Conservation (phyloP, 2,113 vertebrate genomes). For the Trachemys scripta region DNA sequence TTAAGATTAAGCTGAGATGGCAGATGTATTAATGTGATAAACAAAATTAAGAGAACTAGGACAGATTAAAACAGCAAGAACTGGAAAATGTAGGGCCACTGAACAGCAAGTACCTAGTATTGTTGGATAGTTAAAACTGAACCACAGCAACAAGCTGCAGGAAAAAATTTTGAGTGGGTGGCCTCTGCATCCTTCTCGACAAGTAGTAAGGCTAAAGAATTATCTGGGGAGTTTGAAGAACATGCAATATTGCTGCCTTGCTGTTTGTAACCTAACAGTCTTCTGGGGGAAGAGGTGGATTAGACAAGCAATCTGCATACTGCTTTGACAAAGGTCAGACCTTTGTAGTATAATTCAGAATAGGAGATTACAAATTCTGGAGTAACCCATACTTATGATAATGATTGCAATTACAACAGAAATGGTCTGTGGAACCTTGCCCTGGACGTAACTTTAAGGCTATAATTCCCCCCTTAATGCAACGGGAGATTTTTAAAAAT, state of each 20-base stretch:
- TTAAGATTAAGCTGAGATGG: not conserved
- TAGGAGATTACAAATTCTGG: not conserved
- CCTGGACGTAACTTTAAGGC: not conserved
- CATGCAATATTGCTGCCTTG: not conserved
- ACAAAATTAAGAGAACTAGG: not conserved
- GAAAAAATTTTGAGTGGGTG: not conserved
- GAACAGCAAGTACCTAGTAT: not conserved
- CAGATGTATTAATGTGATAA: not conserved
- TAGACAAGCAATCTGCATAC: not conserved
- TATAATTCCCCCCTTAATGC: not conserved
- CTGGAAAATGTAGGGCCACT: not conserved
- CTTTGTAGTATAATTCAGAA: not conserved
- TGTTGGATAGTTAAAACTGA: not conserved
- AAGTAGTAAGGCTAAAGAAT: not conserved
- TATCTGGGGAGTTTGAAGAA: not conserved
- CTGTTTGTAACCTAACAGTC: not conserved
- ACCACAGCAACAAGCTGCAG: not conserved
- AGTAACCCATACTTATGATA: not conserved
- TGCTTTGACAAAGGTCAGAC: not conserved
- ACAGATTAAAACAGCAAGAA: not conserved
- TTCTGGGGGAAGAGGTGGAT: not conserved
- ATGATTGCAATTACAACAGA: not conserved
- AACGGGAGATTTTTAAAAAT: not conserved
- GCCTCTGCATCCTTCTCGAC: not conserved
- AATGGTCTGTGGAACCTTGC: not conserved